Base-by-base conservation (phyloP, 2,797 vertebrate species). In the Rallus crepitans region DNA sequence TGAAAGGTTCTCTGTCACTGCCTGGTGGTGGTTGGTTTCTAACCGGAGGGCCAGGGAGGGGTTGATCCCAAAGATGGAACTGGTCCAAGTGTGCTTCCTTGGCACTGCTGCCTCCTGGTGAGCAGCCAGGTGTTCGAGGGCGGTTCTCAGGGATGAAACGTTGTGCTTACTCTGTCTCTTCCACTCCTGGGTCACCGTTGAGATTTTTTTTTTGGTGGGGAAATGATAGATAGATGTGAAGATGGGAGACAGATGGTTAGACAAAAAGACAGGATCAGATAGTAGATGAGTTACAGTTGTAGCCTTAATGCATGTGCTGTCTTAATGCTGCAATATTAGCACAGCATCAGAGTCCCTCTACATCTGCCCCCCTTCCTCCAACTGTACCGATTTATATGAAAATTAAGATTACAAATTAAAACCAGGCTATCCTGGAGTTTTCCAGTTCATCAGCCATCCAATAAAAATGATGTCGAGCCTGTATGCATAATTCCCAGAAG, bases 361-460 rank as follows among this genome's bases (percentile, higher is more conserved):
- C 85, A 73, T 87, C 80, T 71, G 88, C 92, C 94, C 94, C 91
- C 93, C 91, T 92, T 95, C 96, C 89, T 96, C 97, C 96, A 96
- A 97, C 97, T 96, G 95, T 96, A 97, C 98, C 70, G 95, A 98
- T 98, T 98, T 98, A 97, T 98, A 98, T 98, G 98, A 98, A 98
- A 98, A 98, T 98, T 98, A 98, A 98, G 98, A 98, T 98, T 98
- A 98, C 98, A 98, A 98, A 98, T 98, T 98, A 98, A 98, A 98
- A 96, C 97, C 96, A 89, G 97, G 96, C 97, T 97, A 97, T 98
- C 97, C 97, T 96, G 75, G 98, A 98, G 97, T 98, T 98, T 98
- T 98, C 98, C 97, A 98, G 98, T 98, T 98, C 98, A 98, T 98
- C 98, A 98, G 97, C 97, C 97, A 98, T 98, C 98, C 98, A 98